phyloP scores from a whole-genome alignment of 1,140 invertebrate species.

The Nephila pilipes region DNA sequence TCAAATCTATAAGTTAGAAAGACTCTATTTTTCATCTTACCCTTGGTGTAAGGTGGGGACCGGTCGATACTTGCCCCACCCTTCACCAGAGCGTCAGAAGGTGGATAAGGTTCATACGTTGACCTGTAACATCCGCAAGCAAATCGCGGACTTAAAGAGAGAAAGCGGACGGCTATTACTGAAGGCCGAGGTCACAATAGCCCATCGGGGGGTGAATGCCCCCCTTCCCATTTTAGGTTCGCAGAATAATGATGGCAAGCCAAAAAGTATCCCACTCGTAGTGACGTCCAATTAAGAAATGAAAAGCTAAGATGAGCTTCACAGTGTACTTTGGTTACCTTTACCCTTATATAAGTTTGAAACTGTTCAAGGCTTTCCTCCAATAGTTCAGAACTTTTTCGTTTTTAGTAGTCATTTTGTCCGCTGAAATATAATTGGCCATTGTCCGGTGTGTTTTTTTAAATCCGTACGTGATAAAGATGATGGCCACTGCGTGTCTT shows the following conservation, averaged over 20 bases:
- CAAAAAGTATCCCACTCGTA: constrained; percentile 51
- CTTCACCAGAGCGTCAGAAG: constrained; percentile 62
- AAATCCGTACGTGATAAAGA: background rate
- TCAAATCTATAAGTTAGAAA: constrained; percentile 61
- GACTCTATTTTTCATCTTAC: constrained; percentile 61
- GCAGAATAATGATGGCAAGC: constrained; percentile 61
- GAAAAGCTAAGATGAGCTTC: constrained; percentile 53
- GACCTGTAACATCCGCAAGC: constrained; percentile 74
- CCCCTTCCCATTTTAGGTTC: constrained; percentile 47
- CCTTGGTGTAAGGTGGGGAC: constrained; percentile 50
- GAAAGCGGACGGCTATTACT: constrained; percentile 54
- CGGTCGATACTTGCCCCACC: constrained; percentile 69
- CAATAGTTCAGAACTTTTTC: constrained; percentile 6
- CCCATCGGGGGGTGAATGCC: constrained; percentile 53
- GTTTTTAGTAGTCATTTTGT: constrained; percentile 33
- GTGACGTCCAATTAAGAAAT: constrained; percentile 66
- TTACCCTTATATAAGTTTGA: constrained; percentile 21
- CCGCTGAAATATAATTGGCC: constrained; percentile 51
- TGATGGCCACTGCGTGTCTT: constrained; percentile 32
- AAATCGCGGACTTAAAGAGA: constrained; percentile 6
- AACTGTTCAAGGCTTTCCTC: constrained; percentile 15
- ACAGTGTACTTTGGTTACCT: constrained; percentile 43
- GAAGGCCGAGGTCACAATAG: constrained; percentile 49
- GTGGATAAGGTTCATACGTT: constrained; percentile 72
- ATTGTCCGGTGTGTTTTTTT: constrained; percentile 39